These are phyloP conservation scores for Danio choprae DNA, from an alignment of 2,797 vertebrate genomes.

Conservation along the genomic window DNA sequence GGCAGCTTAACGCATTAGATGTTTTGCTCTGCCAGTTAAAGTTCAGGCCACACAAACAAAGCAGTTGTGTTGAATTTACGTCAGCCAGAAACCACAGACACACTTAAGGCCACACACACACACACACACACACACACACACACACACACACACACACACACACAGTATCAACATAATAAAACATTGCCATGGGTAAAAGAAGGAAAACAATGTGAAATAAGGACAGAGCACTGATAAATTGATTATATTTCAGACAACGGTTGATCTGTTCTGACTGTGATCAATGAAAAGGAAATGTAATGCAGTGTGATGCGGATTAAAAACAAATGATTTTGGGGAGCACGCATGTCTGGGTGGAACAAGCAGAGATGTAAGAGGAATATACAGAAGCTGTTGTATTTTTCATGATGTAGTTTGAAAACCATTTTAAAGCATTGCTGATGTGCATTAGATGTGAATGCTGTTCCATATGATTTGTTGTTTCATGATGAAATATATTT, in stretches of 20 bases:
- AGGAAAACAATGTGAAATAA: slow-evolving; percentile 5
- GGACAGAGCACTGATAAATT: not conserved
- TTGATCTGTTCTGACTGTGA: not conserved
- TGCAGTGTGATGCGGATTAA: not conserved
- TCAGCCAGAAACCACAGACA: slow-evolving; percentile 71
- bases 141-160: slow-evolving; percentile 32
- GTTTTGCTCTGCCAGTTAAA: slow-evolving; percentile 72
- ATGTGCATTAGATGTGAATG: no score
- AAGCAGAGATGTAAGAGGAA: no score
- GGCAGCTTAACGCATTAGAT: slow-evolving; percentile 63
- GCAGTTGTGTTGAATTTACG: slow-evolving; percentile 79
- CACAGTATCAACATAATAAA: slow-evolving; percentile 28
- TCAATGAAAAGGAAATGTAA: not conserved
- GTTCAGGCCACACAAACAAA: slow-evolving; percentile 75
- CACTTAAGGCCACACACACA: slow-evolving; percentile 17
- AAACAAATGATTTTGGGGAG: not conserved
- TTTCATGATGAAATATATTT: no score
- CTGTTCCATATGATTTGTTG: no score
- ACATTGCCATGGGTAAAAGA: slow-evolving; percentile 14
- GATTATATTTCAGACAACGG: not conserved
- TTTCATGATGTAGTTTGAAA: no score
- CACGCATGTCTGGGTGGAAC: not conserved
- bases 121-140: slow-evolving; percentile 42
- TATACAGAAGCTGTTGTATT: no score
- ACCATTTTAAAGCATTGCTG: no score